These are phyloP conservation scores for Malachius bipustulatus DNA, from an alignment of 2,888 invertebrate species.

Conservation along the genomic window DNA sequence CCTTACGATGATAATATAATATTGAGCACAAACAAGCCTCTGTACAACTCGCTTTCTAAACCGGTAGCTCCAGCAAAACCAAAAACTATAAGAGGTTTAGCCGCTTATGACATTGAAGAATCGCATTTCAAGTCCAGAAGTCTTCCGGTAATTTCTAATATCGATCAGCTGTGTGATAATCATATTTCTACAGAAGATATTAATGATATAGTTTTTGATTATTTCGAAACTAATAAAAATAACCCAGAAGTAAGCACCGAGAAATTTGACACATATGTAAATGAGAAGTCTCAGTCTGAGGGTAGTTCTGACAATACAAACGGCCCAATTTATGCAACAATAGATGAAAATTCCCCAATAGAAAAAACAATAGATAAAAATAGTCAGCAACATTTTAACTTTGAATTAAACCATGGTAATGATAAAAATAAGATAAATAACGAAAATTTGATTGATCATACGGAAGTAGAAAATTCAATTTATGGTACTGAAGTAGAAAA, in stretches of 20 bases:
- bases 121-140: conserved; percentile 23
- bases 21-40: conserved; percentile 27
- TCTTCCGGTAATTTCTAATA: conserved; percentile 24
- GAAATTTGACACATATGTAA: conserved; percentile 20
- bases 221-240: conserved; percentile 28
- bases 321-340: conserved; percentile 3
- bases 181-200: neutral
- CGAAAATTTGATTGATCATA: no score
- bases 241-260: conserved; percentile 29
- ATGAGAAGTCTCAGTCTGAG: neutral
- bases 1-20: conserved; percentile 36
- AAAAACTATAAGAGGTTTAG: conserved; percentile 31
- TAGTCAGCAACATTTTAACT: conserved; percentile 2
- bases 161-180: no score
- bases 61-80: conserved; percentile 24
- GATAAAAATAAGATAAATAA: neutral
- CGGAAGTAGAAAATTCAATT: no score
- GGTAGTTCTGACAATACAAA: neutral
- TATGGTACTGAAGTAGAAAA: conserved; percentile 23
- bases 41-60: conserved; percentile 26
- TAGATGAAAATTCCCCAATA: neutral
- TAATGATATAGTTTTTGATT: conserved; percentile 15
- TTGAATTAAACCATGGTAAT: conserved; percentile 5
- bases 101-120: conserved; percentile 23
- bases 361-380: conserved; percentile 7